phyloP scores from a whole-genome alignment of 2,888 invertebrate genomes.

The Hypomecis punctinalis region DNA sequence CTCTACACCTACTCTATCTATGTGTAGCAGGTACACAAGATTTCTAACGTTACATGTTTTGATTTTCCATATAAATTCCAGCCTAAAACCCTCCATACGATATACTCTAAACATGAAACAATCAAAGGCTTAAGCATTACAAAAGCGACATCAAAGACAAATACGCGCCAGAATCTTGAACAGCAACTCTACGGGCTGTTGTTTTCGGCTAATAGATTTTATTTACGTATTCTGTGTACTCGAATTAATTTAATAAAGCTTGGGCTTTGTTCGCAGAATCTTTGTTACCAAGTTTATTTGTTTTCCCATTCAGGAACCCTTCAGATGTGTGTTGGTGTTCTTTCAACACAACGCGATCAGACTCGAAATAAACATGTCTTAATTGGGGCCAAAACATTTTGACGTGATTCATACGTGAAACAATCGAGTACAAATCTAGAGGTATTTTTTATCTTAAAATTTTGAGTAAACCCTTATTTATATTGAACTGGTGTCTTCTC shows the following conservation, averaged over 20 bases:
- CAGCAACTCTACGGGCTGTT: slow-evolving; percentile 25
- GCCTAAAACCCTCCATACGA: slow-evolving; percentile 4
- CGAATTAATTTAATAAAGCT: slow-evolving; percentile 33
- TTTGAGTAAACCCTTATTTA: too few relatives aligned
- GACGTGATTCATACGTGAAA: too few relatives aligned
- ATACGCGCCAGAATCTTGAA: slow-evolving; percentile 18
- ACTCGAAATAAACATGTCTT: slow-evolving; percentile 3
- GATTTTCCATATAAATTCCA: slow-evolving; percentile 6
- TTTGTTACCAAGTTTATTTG: slow-evolving; percentile 33
- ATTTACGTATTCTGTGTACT: slow-evolving; percentile 26
- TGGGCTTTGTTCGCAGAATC: slow-evolving; percentile 28
- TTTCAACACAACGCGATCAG: slow-evolving; percentile 36
- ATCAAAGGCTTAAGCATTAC: slow-evolving; percentile 24
- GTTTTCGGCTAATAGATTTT: slow-evolving; percentile 29
- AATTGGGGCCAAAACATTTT: background rate
- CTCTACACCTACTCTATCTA: too few relatives aligned
- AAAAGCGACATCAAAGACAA: slow-evolving; percentile 31
- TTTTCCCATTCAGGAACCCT: slow-evolving; percentile 30
- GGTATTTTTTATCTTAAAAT: too few relatives aligned
- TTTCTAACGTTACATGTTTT: background rate
- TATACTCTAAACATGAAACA: slow-evolving; percentile 11
- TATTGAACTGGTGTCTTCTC: too few relatives aligned
- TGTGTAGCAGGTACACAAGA: too few relatives aligned
- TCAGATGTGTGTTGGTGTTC: slow-evolving; percentile 28
- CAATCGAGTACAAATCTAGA: too few relatives aligned